Conservation (phyloP, 1,140 invertebrate species). For the Ectropis grisescens region DNA sequence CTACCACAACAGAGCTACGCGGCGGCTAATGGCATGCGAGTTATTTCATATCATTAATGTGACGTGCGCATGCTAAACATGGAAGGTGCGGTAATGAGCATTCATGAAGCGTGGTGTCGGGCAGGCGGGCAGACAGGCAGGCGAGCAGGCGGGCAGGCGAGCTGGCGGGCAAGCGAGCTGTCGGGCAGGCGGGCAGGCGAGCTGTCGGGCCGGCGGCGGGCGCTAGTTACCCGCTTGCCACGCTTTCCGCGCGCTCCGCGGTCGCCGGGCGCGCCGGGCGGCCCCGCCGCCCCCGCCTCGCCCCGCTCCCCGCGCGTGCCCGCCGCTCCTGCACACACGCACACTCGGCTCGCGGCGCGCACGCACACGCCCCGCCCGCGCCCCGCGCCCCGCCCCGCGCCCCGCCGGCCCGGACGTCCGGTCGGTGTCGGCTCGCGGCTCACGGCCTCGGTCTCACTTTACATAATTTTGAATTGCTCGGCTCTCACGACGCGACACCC, state of each 20-base stretch:
- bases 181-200: not conserved
- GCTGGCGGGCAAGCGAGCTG: not conserved
- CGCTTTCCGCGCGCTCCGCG: slow-evolving; percentile 85
- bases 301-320: slow-evolving; percentile 85
- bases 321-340: slow-evolving; percentile 52
- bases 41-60: no score
- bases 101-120: no score
- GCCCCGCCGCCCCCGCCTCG: slow-evolving; percentile 79
- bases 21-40: not conserved
- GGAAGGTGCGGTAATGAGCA: no score
- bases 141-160: not conserved
- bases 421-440: no score
- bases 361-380: slow-evolving; percentile 73
- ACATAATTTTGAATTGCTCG: no score
- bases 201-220: slow-evolving; percentile 2
- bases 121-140: slow-evolving; percentile 1
- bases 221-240: slow-evolving; percentile 84
- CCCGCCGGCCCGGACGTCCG: slow-evolving; percentile 81
- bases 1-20: slow-evolving; percentile 11
- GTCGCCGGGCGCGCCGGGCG: slow-evolving; percentile 80
- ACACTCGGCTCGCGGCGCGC: slow-evolving; percentile 9
- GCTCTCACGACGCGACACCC: slow-evolving; percentile 1
- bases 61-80: slow-evolving; percentile 8
- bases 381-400: slow-evolving; percentile 92
- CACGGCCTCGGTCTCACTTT: no score